Conservation (phyloP, 2,113 vertebrate genomes). For the Dromiciops gliroides region DNA sequence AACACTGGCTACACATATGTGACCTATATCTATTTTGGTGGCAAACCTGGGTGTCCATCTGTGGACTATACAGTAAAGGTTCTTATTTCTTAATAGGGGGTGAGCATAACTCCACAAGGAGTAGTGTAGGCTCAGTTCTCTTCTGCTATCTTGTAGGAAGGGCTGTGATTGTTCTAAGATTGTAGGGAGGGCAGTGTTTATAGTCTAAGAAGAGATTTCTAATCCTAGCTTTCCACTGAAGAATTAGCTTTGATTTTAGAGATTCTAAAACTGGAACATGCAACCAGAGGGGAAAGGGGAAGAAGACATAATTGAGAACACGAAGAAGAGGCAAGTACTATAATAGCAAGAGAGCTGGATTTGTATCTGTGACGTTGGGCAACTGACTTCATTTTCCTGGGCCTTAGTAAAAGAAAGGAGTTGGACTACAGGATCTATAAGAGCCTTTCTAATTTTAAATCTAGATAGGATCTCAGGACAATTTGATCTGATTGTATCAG, state of each 20-base stretch:
- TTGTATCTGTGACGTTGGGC: not conserved
- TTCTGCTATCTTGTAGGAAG: not conserved
- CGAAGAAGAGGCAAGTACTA: not conserved
- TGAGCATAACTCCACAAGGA: not conserved
- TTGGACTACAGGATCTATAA: not conserved
- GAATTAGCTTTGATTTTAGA: not conserved
- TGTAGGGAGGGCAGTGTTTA: not conserved
- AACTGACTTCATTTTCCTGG: not conserved
- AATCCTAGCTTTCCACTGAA: not conserved
- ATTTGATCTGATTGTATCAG: not conserved
- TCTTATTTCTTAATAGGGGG: not conserved
- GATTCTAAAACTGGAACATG: not conserved
- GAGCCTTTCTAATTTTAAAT: not conserved
- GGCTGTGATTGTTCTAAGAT: not conserved
- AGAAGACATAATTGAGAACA: not conserved
- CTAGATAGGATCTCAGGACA: not conserved
- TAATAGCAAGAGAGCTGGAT: not conserved
- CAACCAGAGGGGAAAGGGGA: not conserved
- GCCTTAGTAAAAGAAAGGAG: not conserved
- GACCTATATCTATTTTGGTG: not conserved
- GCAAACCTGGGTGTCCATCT: not conserved
- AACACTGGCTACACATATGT: not conserved
- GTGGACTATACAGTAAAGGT: not conserved
- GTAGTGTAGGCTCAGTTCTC: not conserved
- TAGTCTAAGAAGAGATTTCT: not conserved